Base-by-base conservation (phyloP, 2,888 invertebrate species). In the Cephus rjabovi region DNA sequence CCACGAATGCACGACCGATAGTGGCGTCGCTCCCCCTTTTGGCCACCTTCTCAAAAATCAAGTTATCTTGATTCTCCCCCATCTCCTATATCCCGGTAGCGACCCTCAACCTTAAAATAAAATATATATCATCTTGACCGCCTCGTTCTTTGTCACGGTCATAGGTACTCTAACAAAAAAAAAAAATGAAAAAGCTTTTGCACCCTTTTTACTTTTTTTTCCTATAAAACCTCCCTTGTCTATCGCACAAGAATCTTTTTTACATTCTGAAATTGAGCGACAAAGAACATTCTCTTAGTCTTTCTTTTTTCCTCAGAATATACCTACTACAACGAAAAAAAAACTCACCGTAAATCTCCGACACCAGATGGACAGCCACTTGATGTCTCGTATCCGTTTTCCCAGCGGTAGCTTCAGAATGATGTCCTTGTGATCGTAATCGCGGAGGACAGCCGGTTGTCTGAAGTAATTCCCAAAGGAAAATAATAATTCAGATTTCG, bases 281-380 rank as follows among this genome's bases (percentile, higher is more conserved):
- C 23, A 56, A 23, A 9, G 23, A 23, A 56, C 23, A 56, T 56
- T 56, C 56, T 56, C 23, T 56, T 9, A 9, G 23, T 56, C 23
- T 56, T 56, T 1, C 23, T 23, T 23, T 56, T 23, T 56, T 23
- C 9, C 56, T 56, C 56, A 9, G 56, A 56, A 56, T 23, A 2
- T 56, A 56, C 23, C 9, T 37, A 35, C 35, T 35, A 3, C 35
- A 12, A 35, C 0, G n/a, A n/a, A 0, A 71, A 71, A 12, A 30
- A 31, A 71, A 93, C 95, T 96, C 92, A 98, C 98, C 87, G 97
- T 97, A 91, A 98, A 97, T 90, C 97, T 93, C 85, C 96, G 93
- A 92, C 97, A 97, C 98, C 98, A 98, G 74, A 98, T 97, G 83
- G 97, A 96, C 85, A 98, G 94, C 97, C 97, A 98, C 92, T 95